Conservation (phyloP, 2,888 invertebrate genomes). For the Caradrina clavipalpis region DNA sequence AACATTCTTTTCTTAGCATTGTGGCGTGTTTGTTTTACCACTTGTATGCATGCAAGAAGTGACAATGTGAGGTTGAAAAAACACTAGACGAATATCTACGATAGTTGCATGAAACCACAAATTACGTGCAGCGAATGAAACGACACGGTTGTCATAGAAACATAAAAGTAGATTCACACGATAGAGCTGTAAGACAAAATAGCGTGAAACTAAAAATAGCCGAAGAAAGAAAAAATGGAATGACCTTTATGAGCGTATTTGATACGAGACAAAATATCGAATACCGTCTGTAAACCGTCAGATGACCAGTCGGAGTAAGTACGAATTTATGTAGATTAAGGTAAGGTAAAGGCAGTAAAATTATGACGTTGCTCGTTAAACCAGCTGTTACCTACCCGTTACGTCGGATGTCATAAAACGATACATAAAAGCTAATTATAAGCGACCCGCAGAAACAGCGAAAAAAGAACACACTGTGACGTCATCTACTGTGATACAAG, state of each 20-base stretch:
- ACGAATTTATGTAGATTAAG: slow-evolving; percentile 66
- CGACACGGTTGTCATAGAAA: slow-evolving; percentile 15
- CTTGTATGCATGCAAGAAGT: slow-evolving; percentile 36
- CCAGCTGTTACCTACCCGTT: slow-evolving; percentile 78
- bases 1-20: slow-evolving; percentile 47
- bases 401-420: slow-evolving; percentile 86
- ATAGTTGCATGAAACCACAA: slow-evolving; percentile 37
- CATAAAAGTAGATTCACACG: slow-evolving; percentile 28
- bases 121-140: slow-evolving; percentile 34
- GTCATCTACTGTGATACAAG: slow-evolving; percentile 64
- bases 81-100: slow-evolving; percentile 28
- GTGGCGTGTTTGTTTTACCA: neutral
- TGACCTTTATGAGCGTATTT: slow-evolving; percentile 1
- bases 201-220: slow-evolving; percentile 21
- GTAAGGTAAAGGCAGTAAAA: slow-evolving; percentile 71
- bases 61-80: slow-evolving; percentile 32
- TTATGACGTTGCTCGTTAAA: slow-evolving; percentile 80
- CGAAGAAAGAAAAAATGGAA: slow-evolving; percentile 4
- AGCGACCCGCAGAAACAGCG: slow-evolving; percentile 66
- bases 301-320: slow-evolving; percentile 32
- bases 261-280: slow-evolving; percentile 1
- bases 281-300: slow-evolving; percentile 8
- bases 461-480: slow-evolving; percentile 59
- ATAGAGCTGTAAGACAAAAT: slow-evolving; percentile 18
- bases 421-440: slow-evolving; percentile 87